These are phyloP conservation scores for Alectoris magna DNA, from an alignment of 2,797 vertebrate species.

Conservation along the genomic window DNA sequence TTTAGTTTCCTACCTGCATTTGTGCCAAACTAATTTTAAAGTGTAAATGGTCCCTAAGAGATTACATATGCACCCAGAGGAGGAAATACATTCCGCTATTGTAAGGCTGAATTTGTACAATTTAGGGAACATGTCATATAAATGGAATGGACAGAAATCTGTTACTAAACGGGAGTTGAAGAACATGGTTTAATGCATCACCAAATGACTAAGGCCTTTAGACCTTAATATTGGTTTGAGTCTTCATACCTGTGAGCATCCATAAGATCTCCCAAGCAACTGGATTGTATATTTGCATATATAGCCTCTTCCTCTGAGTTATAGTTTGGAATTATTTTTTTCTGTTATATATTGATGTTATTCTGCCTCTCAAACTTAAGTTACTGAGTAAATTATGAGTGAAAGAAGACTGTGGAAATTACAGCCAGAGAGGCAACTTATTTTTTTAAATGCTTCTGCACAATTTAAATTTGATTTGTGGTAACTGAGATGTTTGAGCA, in stretches of 20 bases:
- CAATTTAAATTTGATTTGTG: conserved; percentile 9
- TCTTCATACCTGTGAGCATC: neutral
- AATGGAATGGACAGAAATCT: conserved; percentile 17
- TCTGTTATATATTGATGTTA: neutral
- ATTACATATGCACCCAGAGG: neutral
- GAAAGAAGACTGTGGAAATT: neutral
- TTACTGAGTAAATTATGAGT: neutral
- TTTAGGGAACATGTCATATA: neutral
- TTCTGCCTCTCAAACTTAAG: neutral
- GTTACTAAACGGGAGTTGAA: neutral
- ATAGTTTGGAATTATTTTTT: neutral
- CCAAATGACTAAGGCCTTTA: neutral
- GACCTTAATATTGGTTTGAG: neutral
- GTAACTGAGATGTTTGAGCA: neutral
- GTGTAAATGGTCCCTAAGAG: neutral
- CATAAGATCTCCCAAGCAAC: neutral
- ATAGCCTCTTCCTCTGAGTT: neutral
- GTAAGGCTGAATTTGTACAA: neutral
- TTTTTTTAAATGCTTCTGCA: conserved; percentile 3
- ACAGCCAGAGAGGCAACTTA: neutral
- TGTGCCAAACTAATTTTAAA: conserved; percentile 16
- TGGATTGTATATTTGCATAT: neutral
- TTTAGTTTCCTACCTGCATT: neutral
- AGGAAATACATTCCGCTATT: neutral
- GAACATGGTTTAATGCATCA: neutral